phyloP scores from a whole-genome alignment of 2,113 vertebrate species.

The Salvelinus fontinalis region DNA sequence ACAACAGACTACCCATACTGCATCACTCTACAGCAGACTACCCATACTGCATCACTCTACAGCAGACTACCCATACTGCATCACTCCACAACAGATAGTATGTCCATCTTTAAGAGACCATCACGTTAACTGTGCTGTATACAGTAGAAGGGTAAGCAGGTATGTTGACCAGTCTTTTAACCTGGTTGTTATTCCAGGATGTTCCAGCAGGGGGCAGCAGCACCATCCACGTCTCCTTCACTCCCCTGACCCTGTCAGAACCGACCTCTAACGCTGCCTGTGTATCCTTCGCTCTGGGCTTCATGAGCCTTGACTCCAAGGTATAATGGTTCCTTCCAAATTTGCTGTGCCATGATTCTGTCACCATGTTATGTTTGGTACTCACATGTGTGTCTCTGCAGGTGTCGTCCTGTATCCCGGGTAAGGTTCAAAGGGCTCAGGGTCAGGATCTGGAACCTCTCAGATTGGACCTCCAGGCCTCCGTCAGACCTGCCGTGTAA shows the following conservation, averaged over 20 bases:
- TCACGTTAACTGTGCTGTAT: not conserved
- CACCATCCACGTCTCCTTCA: slow-evolving; percentile 81
- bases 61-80: no score
- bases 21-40: no score
- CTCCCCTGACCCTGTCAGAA: slow-evolving; percentile 72
- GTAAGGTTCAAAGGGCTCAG: slow-evolving; percentile 72
- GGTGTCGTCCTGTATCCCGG: slow-evolving; percentile 67
- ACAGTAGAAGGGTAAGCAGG: not conserved
- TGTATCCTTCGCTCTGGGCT: slow-evolving; percentile 78
- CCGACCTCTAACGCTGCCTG: slow-evolving; percentile 62
- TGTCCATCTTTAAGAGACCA: no score
- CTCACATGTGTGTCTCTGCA: slow-evolving; percentile 43
- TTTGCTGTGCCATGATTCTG: not conserved
- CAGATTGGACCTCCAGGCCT: slow-evolving; percentile 75
- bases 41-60: no score
- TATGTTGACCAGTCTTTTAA: not conserved
- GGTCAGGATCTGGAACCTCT: slow-evolving; percentile 74
- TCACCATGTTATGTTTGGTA: not conserved
- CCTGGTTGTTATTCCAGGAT: slow-evolving; percentile 72
- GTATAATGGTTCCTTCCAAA: slow-evolving; percentile 58
- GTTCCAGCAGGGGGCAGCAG: slow-evolving; percentile 80
- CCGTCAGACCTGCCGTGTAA: slow-evolving; percentile 76
- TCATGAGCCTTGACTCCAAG: slow-evolving; percentile 84
- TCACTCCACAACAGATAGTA: no score
- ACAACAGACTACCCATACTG: no score